Conservation (phyloP, 2,888 invertebrate species). For the Zaprionus lineosus region DNA sequence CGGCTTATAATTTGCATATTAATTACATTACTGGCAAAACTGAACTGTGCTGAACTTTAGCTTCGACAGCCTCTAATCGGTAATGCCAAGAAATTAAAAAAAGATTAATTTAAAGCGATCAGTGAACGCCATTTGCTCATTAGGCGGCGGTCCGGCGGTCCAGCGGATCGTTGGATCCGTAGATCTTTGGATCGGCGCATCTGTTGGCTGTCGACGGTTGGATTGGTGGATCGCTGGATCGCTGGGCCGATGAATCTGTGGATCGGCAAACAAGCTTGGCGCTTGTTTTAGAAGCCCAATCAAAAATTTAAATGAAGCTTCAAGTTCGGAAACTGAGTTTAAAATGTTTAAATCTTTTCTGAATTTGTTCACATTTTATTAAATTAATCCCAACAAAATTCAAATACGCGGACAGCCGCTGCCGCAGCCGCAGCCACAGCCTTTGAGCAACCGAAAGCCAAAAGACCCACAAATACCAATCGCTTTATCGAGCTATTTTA, state of each 20-base stretch:
- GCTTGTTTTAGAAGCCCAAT: conserved; percentile 59
- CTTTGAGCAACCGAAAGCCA: conserved; percentile 48
- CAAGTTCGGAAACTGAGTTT: conserved; percentile 72
- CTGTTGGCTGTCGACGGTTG: too few species aligned
- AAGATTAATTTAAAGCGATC: conserved; percentile 78
- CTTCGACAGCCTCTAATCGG: conserved; percentile 74
- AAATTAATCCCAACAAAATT: conserved; percentile 65
- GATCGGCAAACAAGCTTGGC: conserved; percentile 66
- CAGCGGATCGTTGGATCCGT: too few species aligned
- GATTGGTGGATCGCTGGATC: too few species aligned
- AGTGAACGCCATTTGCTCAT: conserved; percentile 78
- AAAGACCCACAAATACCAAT: conserved; percentile 30
- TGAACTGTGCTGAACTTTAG: conserved; percentile 72
- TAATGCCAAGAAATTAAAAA: conserved; percentile 75
- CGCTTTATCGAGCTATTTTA: conserved; percentile 54
- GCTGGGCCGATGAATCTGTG: conserved; percentile 35
- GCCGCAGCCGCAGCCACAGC: too few species aligned
- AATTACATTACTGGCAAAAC: conserved; percentile 66
- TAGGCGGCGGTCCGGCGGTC: too few species aligned
- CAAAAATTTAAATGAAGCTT: conserved; percentile 78
- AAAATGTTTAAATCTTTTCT: conserved; percentile 47
- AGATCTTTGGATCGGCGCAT: too few species aligned
- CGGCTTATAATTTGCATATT: conserved; percentile 72
- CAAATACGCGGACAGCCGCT: conserved; percentile 45
- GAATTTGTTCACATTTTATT: conserved; percentile 48